phyloP scores from a whole-genome alignment of 2,888 invertebrate species.

The Tetranychus piercei region DNA sequence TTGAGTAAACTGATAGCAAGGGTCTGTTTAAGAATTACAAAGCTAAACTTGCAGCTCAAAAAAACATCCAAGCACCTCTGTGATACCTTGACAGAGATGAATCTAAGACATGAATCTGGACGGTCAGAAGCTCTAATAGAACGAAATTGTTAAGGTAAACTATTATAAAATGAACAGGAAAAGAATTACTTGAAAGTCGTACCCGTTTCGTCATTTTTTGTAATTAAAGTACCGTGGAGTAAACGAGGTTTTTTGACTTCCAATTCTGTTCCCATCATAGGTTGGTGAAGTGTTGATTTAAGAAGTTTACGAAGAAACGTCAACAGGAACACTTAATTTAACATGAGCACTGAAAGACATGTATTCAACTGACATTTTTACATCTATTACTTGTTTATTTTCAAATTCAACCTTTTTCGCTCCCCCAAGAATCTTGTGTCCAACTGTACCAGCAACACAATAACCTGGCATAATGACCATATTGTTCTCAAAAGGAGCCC shows the following conservation, averaged over 20 bases:
- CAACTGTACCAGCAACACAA: conserved; percentile 95
- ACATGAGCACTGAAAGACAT: conserved; percentile 99
- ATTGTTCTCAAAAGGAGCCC: conserved; percentile 92
- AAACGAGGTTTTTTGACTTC: conserved; percentile 56
- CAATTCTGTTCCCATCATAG: not conserved
- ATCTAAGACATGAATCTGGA: too few species aligned
- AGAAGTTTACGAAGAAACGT: conserved; percentile 47
- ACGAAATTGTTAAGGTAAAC: too few species aligned
- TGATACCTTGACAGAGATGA: too few species aligned
- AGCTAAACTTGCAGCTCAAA: too few species aligned
- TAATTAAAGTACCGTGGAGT: conserved; percentile 71
- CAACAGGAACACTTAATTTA: conserved; percentile 68
- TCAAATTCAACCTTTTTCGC: conserved; percentile 85
- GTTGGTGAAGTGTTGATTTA: conserved; percentile 28
- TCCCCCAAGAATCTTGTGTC: conserved; percentile 85
- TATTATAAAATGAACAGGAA: too few species aligned
- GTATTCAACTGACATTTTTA: conserved; percentile 84
- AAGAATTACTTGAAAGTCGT: conserved; percentile 17
- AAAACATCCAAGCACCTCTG: too few species aligned
- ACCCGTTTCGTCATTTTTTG: conserved; percentile 50
- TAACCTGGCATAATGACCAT: conserved; percentile 99
- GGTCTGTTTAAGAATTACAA: too few species aligned
- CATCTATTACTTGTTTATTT: conserved; percentile 77
- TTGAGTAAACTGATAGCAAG: too few species aligned
- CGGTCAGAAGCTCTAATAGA: too few species aligned